Evolutionary conservation across 2,888 invertebrate species (phyloP).

Genomic region (Serripes groenlandicus): DNA sequence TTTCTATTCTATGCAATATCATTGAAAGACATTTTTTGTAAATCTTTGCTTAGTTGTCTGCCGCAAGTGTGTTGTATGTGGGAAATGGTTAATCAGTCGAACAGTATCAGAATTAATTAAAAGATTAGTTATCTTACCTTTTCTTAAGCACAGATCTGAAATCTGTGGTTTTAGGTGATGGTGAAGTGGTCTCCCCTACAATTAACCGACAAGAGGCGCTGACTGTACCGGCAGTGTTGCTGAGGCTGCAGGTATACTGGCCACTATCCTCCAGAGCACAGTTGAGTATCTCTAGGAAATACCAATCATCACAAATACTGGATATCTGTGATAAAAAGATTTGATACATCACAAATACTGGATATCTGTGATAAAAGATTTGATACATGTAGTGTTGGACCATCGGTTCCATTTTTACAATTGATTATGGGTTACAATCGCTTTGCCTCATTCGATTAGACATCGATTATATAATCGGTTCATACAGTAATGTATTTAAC

Average conservation of each 20-base stretch:
- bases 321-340: constrained; percentile 41
- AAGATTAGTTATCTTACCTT: constrained; percentile 64
- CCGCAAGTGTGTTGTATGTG: no score
- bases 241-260: constrained; percentile 78
- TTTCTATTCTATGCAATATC: not conserved
- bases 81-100: no score
- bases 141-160: constrained; percentile 70
- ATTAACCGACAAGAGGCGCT: constrained; percentile 73
- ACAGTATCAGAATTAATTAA: not conserved
- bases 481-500: no score
- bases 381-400: no score
- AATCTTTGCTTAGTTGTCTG: no score
- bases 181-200: constrained; percentile 32
- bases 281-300: constrained; percentile 75
- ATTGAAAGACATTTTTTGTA: not conserved
- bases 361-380: no score
- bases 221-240: constrained; percentile 72
- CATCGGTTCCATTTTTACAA: no score
- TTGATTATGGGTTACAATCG: no score
- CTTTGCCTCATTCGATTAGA: no score
- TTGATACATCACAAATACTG: not conserved
- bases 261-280: constrained; percentile 76
- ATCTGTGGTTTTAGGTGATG: no score
- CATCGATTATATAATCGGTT: no score
- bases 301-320: constrained; percentile 71